Evolutionary conservation across 2,113 vertebrate species (phyloP).

Genomic region (Brachypodius melanocephalos): DNA sequence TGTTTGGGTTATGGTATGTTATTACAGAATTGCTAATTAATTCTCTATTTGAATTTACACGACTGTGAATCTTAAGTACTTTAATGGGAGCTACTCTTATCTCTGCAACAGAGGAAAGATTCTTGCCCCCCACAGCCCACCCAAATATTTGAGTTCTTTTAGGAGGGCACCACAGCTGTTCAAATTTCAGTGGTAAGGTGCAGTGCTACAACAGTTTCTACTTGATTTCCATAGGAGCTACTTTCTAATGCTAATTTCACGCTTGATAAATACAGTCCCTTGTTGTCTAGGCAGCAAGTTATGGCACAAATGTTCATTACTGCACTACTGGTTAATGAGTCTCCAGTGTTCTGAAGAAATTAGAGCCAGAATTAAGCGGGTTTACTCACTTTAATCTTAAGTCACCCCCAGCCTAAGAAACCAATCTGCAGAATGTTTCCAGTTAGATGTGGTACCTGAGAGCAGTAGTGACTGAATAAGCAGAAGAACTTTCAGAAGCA

Average conservation of each 20-base stretch:
- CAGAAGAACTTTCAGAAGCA: not conserved
- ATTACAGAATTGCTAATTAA: not conserved
- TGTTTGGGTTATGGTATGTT: not conserved
- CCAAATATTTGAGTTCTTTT: not conserved
- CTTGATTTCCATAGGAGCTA: conserved; percentile 41
- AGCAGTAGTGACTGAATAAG: not conserved
- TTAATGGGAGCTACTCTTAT: not conserved
- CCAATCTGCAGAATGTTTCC: not conserved
- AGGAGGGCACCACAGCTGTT: not conserved
- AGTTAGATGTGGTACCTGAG: not conserved
- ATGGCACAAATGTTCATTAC: conserved; percentile 49
- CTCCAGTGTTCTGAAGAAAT: conserved; percentile 48
- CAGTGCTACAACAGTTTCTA: conserved; percentile 3
- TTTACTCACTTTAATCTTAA: conserved; percentile 50
- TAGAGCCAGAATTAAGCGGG: conserved; percentile 14
- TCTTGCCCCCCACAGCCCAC: no score
- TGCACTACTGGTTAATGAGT: conserved; percentile 62
- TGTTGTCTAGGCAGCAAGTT: conserved; percentile 58
- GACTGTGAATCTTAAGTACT: not conserved
- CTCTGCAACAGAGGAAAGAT: not conserved
- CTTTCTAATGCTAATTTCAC: conserved; percentile 65
- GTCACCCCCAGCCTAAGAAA: not conserved
- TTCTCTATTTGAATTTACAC: not conserved
- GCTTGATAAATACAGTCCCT: conserved; percentile 55
- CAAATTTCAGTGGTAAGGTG: not conserved